phyloP scores from a whole-genome alignment of 2,888 invertebrate genomes.

The Lasioglossum pauxillum region DNA sequence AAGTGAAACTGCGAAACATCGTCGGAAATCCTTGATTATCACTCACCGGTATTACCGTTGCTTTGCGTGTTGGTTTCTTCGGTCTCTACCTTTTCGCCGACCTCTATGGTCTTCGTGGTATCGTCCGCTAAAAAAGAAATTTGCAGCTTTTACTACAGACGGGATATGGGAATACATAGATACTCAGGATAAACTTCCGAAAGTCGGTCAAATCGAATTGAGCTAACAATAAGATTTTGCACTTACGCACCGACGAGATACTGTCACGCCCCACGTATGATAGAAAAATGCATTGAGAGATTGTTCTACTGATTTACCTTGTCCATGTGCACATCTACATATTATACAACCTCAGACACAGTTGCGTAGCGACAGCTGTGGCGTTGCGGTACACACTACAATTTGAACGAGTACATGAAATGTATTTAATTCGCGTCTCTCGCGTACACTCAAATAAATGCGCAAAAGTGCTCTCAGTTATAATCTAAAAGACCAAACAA shows the following conservation, averaged over 20 bases:
- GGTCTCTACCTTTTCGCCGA: slow-evolving; percentile 73
- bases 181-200: too few relatives aligned
- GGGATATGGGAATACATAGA: neutral
- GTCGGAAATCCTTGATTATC: slow-evolving; percentile 11
- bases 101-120: slow-evolving; percentile 48
- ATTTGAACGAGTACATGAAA: neutral
- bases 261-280: neutral
- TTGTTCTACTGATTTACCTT: neutral
- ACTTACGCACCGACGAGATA: too few relatives aligned
- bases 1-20: slow-evolving; percentile 25
- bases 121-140: slow-evolving; percentile 65
- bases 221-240: too few relatives aligned
- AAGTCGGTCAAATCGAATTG: too few relatives aligned
- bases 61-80: slow-evolving; percentile 76
- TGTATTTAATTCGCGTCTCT: neutral
- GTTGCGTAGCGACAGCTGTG: neutral
- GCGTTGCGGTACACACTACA: neutral
- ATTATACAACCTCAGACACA: neutral
- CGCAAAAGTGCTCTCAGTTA: neutral
- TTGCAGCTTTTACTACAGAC: neutral
- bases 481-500: neutral
- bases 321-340: neutral
- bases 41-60: slow-evolving; percentile 84
- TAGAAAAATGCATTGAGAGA: too few relatives aligned
- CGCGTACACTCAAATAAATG: neutral